Base-by-base conservation (phyloP, 2,113 vertebrate species). In the Planiliza haematocheilus region DNA sequence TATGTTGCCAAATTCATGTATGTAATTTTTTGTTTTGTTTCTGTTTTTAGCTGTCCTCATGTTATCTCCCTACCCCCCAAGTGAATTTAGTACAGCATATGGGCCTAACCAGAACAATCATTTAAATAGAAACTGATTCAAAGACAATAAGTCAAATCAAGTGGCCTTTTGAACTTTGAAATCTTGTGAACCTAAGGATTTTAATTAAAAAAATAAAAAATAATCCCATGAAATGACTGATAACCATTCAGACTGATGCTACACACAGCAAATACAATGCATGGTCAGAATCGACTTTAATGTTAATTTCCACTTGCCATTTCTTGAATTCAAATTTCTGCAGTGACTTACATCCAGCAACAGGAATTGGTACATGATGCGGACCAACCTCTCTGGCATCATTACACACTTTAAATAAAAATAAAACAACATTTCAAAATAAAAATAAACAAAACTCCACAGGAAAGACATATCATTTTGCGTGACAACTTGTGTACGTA, bases 271-370 rank as follows among this genome's bases (percentile, higher is more conserved):
- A 53, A 58, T 1, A 41, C 18, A 74, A 11, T 18, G 4, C 38
- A 62, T 79, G 81, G 70, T 81, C 74, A 82, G 83, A 85, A 85
- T 49, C 57, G 67, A 86, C 71, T 63, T 91, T 91, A 90, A 85
- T 89, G 63, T 55, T 74, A 20, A 70, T 83, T 87, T 87, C 78
- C 62, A 88, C 66, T 88, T 89, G 86, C 87, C 85, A 89, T 83
- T 85, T 84, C 65, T 84, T 78, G 18, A 78, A 72, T 84, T 84
- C 68, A 74, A 75, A 67, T 79, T 83, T 84, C 57, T 72, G 81
- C 60, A 75, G 73, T 85, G 70, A 85, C 70, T 82, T 80, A 90
- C 84, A 89, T 86, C 82, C 71, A 89, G 85, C 74, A 76, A 84
- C 67, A 77, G 62, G 59, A 64, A 61, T 51, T 61, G 56, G 51